Evolutionary conservation across 92 coral and sea anemone species (phyloP).

Genomic region (Phenganax stokvisi): DNA sequence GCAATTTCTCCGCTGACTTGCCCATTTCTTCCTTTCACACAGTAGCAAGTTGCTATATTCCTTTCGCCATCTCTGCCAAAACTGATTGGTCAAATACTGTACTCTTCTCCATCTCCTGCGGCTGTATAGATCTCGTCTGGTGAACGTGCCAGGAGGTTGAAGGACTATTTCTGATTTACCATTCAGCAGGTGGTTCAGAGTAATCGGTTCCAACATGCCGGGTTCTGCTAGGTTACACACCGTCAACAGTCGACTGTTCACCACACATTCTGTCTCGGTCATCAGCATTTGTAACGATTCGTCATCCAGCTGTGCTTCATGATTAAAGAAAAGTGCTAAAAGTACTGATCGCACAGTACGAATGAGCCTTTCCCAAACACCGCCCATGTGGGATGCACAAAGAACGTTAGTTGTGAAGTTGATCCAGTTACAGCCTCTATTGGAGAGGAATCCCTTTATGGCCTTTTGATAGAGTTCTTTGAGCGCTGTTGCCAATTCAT

Average conservation of each 20-base stretch:
- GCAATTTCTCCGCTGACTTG: background rate
- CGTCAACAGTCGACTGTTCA: slow-evolving; percentile 2
- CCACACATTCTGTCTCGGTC: slow-evolving; percentile 23
- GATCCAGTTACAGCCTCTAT: slow-evolving; percentile 46
- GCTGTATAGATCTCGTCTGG: slow-evolving; percentile 6
- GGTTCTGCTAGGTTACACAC: slow-evolving; percentile 3
- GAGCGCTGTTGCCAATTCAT: slow-evolving; percentile 33
- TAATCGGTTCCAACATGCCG: background rate
- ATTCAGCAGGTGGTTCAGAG: background rate
- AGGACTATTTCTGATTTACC: background rate
- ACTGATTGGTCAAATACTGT: slow-evolving; percentile 9
- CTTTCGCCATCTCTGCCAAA: slow-evolving; percentile 13
- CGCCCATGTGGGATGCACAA: slow-evolving; percentile 45
- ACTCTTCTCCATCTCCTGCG: slow-evolving; percentile 15
- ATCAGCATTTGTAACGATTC: slow-evolving; percentile 15
- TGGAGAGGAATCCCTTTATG: slow-evolving; percentile 26
- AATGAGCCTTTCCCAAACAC: slow-evolving; percentile 36
- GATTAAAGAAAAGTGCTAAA: slow-evolving; percentile 19
- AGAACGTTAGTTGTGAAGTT: slow-evolving; percentile 48
- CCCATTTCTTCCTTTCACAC: slow-evolving; percentile 8
- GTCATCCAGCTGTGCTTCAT: slow-evolving; percentile 30
- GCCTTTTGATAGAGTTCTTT: slow-evolving; percentile 16
- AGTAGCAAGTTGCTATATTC: slow-evolving; percentile 10
- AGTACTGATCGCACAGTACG: slow-evolving; percentile 38
- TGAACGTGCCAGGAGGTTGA: background rate